Percentiles rank a stretch among this genome's conserved stretches.
Evolutionary conservation across 2,888 invertebrate species (phyloP).

Genomic region (Eudasyphora cyanicolor): DNA sequence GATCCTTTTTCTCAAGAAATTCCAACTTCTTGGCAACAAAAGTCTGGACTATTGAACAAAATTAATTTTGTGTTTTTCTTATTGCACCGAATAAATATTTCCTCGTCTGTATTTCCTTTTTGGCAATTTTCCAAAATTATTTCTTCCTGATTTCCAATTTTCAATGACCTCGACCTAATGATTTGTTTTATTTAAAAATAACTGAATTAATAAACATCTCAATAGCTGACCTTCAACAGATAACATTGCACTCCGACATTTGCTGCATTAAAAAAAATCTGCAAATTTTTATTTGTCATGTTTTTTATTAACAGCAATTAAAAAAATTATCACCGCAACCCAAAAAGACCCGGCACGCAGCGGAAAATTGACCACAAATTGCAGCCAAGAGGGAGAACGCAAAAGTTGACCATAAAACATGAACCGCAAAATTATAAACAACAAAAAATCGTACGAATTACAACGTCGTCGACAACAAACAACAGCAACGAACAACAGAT

Average conservation of each 20-base stretch:
- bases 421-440: conserved; percentile 53
- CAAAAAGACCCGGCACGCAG: not conserved
- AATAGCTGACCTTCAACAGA: not conserved
- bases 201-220: no score
- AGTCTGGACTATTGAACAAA: no score
- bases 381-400: not conserved
- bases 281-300: not conserved
- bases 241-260: not conserved
- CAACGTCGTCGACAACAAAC: no score
- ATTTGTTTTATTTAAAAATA: not conserved
- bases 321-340: conserved; percentile 1
- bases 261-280: not conserved
- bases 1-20: no score
- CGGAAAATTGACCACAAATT: conserved; percentile 45
- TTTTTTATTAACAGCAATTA: not conserved
- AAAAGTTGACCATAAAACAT: conserved; percentile 37
- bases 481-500: not conserved
- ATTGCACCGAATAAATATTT: no score
- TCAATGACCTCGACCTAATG: no score
- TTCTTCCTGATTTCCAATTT: no score
- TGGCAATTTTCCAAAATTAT: no score
- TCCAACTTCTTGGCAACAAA: no score
- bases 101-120: no score
- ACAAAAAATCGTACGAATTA: not conserved
- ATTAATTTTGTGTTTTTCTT: no score